These are phyloP conservation scores for Pangasius macronema DNA, from an alignment of 2,797 vertebrate species.

Conservation along the genomic window DNA sequence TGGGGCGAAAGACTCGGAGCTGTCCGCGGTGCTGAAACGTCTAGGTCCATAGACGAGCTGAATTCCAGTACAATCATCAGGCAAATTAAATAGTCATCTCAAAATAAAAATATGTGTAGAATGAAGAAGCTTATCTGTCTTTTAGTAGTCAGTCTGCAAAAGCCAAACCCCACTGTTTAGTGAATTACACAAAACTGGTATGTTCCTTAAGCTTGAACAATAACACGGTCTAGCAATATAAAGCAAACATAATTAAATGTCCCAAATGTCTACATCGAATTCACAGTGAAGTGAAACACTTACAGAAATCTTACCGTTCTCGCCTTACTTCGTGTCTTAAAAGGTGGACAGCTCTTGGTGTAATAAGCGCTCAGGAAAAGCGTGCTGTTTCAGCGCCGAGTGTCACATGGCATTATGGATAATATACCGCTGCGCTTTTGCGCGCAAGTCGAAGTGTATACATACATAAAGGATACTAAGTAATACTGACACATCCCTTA, in stretches of 20 bases:
- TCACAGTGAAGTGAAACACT: not conserved
- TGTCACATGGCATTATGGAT: slow-evolving; percentile 44
- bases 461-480: not conserved
- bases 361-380: slow-evolving; percentile 27
- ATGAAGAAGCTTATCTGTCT: not conserved
- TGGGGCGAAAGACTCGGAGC: slow-evolving; percentile 51
- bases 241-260: not conserved
- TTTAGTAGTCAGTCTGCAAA: not conserved
- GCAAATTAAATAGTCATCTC: not conserved
- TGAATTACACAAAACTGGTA: not conserved
- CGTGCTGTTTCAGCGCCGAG: slow-evolving; percentile 39
- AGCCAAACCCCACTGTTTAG: not conserved
- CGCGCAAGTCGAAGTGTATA: not conserved
- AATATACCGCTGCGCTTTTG: not conserved
- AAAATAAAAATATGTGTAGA: not conserved
- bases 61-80: not conserved
- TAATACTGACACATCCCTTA: slow-evolving; percentile 20
- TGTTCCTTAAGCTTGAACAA: not conserved
- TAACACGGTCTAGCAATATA: not conserved
- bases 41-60: not conserved
- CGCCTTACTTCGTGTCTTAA: slow-evolving; percentile 20
- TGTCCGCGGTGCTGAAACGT: slow-evolving; percentile 78
- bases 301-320: slow-evolving; percentile 36
- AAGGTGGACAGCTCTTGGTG: slow-evolving; percentile 24
- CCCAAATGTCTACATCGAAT: not conserved